Percentiles rank a stretch among this genome's conserved stretches.
Conservation (phyloP, 2,113 vertebrate genomes). For the Pipa parva region DNA sequence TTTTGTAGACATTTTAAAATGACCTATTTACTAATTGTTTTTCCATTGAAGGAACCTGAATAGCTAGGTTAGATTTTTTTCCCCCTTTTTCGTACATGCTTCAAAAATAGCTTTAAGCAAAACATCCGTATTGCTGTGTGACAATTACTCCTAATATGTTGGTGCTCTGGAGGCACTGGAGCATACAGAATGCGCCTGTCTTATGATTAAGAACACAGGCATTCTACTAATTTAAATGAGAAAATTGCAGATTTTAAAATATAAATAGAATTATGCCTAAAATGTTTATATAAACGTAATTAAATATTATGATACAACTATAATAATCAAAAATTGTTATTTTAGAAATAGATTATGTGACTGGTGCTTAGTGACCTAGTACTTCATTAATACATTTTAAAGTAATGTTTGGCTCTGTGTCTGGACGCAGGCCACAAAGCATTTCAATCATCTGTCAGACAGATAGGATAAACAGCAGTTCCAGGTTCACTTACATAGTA, state of each 20-base stretch:
- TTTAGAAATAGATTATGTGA: background rate
- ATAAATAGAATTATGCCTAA: background rate
- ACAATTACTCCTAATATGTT: no score
- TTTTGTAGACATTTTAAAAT: no score
- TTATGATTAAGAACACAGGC: no score
- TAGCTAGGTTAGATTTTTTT: no score
- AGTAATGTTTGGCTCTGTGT: background rate
- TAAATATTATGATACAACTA: background rate
- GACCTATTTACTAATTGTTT: no score
- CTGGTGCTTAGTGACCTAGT: background rate
- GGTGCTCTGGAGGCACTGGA: no score
- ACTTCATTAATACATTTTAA: background rate
- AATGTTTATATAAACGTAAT: background rate
- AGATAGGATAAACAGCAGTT: slow-evolving; percentile 5
- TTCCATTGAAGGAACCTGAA: no score
- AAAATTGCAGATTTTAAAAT: background rate
- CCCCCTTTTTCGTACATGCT: no score
- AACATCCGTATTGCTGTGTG: no score
- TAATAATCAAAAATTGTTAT: background rate
- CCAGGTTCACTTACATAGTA: slow-evolving; percentile 15
- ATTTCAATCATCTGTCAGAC: slow-evolving; percentile 17
- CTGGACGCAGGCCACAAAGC: background rate
- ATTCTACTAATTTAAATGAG: no score
- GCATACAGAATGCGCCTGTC: no score
- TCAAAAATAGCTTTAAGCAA: no score